Percentiles rank a stretch among this genome's conserved stretches.
These are phyloP conservation scores for Salvelinus fontinalis DNA, from an alignment of 2,113 vertebrate genomes.

Conservation along the genomic window DNA sequence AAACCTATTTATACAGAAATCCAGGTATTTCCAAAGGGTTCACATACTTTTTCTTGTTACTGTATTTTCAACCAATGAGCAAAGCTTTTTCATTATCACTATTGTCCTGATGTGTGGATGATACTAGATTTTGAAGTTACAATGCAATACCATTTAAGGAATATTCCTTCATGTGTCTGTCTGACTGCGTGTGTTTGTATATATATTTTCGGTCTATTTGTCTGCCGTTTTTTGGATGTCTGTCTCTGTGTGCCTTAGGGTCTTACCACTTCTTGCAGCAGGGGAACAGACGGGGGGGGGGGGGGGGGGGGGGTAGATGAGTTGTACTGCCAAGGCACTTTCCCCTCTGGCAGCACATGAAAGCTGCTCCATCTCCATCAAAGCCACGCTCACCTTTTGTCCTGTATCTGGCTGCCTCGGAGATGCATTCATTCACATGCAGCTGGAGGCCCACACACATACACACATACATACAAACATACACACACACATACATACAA, in stretches of 20 bases:
- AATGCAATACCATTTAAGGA: neutral
- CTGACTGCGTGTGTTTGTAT: neutral
- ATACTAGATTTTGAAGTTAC: neutral
- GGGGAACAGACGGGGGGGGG: too few species aligned
- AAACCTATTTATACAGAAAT: too few species aligned
- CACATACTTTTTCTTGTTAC: too few species aligned
- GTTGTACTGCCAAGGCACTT: conserved; percentile 39
- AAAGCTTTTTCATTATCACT: neutral
- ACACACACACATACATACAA: too few species aligned
- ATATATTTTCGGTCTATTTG: neutral
- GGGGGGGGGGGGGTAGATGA: conserved; percentile 33
- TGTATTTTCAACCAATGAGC: neutral
- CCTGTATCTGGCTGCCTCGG: conserved; percentile 20
- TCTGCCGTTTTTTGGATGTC: neutral
- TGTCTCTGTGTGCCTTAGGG: conserved; percentile 26
- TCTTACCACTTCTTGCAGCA: conserved; percentile 35
- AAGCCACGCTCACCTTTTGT: conserved; percentile 52
- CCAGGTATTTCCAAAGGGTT: too few species aligned
- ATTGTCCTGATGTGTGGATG: neutral
- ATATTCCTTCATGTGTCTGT: neutral
- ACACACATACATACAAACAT: too few species aligned
- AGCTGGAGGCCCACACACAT: conserved; percentile 28
- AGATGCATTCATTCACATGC: conserved; percentile 16
- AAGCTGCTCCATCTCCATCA: conserved; percentile 58
- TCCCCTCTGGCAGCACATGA: conserved; percentile 59